A percentile compares a stretch with the other conserved stretches of the same genome.
Evolutionary conservation across 1,140 invertebrate genomes (phyloP).

Genomic region (Drosophila asahinai): DNA sequence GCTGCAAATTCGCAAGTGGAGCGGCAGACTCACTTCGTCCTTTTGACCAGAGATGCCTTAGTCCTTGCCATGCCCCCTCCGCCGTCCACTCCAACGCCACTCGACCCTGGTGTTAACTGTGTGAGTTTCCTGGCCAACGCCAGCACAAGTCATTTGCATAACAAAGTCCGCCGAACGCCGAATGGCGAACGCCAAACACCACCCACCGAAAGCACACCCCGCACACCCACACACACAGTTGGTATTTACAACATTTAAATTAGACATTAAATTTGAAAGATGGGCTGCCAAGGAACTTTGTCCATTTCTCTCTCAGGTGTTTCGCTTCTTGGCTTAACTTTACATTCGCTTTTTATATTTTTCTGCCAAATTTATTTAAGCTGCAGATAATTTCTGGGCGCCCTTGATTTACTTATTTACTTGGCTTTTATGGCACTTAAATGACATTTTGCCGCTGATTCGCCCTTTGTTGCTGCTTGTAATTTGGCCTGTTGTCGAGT

Average conservation of each 20-base stretch:
- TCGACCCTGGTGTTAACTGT: conserved; percentile 72
- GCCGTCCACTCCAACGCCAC: conserved; percentile 11
- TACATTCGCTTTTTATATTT: conserved; percentile 22
- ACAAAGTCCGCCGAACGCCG: conserved; percentile 67
- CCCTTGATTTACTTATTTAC: conserved; percentile 80
- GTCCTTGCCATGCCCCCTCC: conserved; percentile 5
- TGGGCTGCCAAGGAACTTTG: conserved; percentile 75
- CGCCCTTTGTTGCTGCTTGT: conserved; percentile 57
- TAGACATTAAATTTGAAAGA: conserved; percentile 83
- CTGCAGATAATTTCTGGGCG: conserved; percentile 70
- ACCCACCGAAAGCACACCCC: conserved; percentile 4
- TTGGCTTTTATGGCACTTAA: conserved; percentile 77
- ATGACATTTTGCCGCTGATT: conserved; percentile 45
- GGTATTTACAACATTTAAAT: conserved; percentile 83
- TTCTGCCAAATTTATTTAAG: conserved; percentile 71
- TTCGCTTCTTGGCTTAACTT: conserved; percentile 28
- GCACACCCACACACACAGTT: conserved; percentile 30
- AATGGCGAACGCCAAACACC: conserved; percentile 17
- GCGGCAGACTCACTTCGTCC: conserved; percentile 38
- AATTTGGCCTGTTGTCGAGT: conserved; percentile 63
- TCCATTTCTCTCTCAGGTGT: conserved; percentile 57
- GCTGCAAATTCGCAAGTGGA: conserved; percentile 66
- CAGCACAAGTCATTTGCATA: conserved; percentile 76
- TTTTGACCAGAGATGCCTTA: conserved; percentile 61
- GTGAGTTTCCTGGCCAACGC: conserved; percentile 62